Evolutionary conservation across 2,113 vertebrate species (phyloP), one percentile per base, ranked within the genome.

Genomic region (Scomber scombrus): DNA sequence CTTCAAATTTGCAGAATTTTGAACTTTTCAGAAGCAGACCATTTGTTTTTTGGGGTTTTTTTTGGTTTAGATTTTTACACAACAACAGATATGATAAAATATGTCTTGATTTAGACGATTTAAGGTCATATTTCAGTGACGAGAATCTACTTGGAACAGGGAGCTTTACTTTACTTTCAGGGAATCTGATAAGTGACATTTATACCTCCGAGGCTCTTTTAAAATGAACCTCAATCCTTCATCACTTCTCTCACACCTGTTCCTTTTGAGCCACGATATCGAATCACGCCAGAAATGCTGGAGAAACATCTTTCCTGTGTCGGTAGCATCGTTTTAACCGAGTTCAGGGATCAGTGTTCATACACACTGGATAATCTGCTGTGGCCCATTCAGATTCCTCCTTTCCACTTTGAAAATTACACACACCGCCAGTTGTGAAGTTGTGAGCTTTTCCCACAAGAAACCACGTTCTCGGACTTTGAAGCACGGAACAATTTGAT

Each of bases 331-430:
- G 1, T 60, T 80, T 74, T 31, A 34, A 65, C 50, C 76, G 26
- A 86, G 80, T 85, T 86, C 40, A 81, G 47, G 70, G 86, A 87
- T 85, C 63, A 79, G 56, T 72, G 78, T 84, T 83, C 75, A 16
- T 65, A 70, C 63, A 77, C 68, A 3, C 34, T 34, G 78, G 72
- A 61, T 88, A 87, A 88, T 89, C 85, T 86, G 74, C 80, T 54
- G 19, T 29, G 65, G 73, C 80, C 84, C 13, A 66, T 87, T 87
- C 73, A 89, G 46, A 75, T 68, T 87, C 62, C 75, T 80, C 52
- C 80, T 74, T 85, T 82, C 86, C 78, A 71, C 69, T 87, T 85
- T 89, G 78, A 84, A 87, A 84, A 83, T 74, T 75, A 78, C 88
- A 86, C 87, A 89, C 64, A 23, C 56, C 47, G 12, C 68, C 70